Evolutionary conservation across 2,797 vertebrate genomes (phyloP).

Genomic region (Brotula barbata): DNA sequence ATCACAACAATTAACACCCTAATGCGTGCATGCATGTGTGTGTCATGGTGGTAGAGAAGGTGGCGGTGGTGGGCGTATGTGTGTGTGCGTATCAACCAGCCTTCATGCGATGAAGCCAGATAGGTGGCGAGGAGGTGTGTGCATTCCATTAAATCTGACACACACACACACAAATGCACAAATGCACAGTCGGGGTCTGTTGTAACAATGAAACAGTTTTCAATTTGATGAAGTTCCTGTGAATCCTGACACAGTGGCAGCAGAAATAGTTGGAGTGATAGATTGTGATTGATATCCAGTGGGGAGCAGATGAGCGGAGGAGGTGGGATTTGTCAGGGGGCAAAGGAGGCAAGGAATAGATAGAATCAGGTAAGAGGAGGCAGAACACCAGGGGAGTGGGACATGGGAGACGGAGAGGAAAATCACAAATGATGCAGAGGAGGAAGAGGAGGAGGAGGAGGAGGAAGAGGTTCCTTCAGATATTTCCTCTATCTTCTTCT

Average conservation of each 20-base stretch:
- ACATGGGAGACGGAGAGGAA: neutral
- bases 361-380: slow-evolving; percentile 4
- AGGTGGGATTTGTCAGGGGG: neutral
- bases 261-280: slow-evolving; percentile 79
- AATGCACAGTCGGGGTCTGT: slow-evolving; percentile 63
- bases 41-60: slow-evolving; percentile 24
- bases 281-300: slow-evolving; percentile 82
- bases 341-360: neutral
- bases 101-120: slow-evolving; percentile 22
- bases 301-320: slow-evolving; percentile 52
- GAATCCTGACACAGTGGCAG: slow-evolving; percentile 79
- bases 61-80: slow-evolving; percentile 11
- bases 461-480: no score
- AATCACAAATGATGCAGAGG: slow-evolving; percentile 4
- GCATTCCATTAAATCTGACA: slow-evolving; percentile 65
- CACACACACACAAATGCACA: slow-evolving; percentile 60
- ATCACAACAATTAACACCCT: slow-evolving; percentile 86
- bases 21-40: slow-evolving; percentile 54
- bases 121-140: slow-evolving; percentile 39
- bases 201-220: slow-evolving; percentile 77
- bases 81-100: slow-evolving; percentile 26
- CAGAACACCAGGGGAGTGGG: neutral
- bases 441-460: neutral
- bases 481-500: no score
- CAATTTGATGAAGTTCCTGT: slow-evolving; percentile 76